Conservation (phyloP, 2,888 invertebrate species). For the Lissocephala sabroskyi region DNA sequence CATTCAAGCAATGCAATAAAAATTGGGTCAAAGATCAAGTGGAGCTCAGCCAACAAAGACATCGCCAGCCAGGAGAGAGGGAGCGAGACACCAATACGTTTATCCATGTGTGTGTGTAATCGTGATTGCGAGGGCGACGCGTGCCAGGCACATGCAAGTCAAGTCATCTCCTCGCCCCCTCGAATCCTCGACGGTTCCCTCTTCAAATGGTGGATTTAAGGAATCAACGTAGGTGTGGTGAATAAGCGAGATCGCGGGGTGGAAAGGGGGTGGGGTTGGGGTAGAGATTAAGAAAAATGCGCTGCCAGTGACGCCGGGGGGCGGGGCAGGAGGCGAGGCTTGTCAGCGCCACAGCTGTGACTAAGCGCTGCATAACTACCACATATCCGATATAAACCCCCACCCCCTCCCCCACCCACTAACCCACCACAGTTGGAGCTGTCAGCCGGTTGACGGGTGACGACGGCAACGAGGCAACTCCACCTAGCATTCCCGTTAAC, state of each 20-base stretch:
- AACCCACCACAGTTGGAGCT: too few species aligned
- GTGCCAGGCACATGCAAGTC: conserved; percentile 54
- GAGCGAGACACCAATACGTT: conserved; percentile 14
- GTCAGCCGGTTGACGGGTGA: too few species aligned
- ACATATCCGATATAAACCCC: background rate
- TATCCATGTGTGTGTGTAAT: background rate
- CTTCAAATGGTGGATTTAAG: too few species aligned
- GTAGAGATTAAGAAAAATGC: conserved; percentile 58
- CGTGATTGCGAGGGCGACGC: conserved; percentile 31
- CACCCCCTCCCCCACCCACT: too few species aligned
- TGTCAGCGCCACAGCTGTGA: conserved; percentile 61
- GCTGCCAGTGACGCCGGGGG: conserved; percentile 11
- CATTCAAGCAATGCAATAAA: conserved; percentile 58
- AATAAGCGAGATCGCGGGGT: background rate
- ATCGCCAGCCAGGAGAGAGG: conserved; percentile 45
- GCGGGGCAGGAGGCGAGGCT: conserved; percentile 11
- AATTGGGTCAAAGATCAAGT: conserved; percentile 66
- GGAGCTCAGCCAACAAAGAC: conserved; percentile 44
- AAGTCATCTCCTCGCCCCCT: too few species aligned
- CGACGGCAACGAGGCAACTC: too few species aligned
- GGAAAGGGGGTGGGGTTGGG: conserved; percentile 11
- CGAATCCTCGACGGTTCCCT: too few species aligned
- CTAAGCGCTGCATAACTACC: conserved; percentile 62
- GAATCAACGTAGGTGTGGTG: background rate
- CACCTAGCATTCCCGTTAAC: too few species aligned